These are phyloP conservation scores for Sarcophaga variegata DNA, from an alignment of 2,888 invertebrate species.

Conservation along the genomic window DNA sequence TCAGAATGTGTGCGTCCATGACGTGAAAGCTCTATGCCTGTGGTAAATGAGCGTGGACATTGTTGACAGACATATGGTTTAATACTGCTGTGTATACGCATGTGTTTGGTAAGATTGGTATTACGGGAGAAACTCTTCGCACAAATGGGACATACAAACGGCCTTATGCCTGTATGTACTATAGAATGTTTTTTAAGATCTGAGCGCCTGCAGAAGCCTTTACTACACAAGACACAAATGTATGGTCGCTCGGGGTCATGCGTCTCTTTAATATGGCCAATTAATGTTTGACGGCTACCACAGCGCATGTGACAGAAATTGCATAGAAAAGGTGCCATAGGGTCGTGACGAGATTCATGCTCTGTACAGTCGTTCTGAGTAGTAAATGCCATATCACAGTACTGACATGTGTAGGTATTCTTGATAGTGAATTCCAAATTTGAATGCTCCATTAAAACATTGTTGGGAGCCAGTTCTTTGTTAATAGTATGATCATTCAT, in stretches of 20 bases:
- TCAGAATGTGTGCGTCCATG: constrained; percentile 87
- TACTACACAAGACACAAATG: constrained; percentile 87
- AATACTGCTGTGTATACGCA: constrained; percentile 87
- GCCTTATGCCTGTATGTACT: constrained; percentile 89
- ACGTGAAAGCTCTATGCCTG: constrained; percentile 86
- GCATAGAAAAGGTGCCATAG: constrained; percentile 78
- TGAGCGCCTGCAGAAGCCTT: constrained; percentile 87
- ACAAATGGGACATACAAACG: constrained; percentile 88
- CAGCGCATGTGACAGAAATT: constrained; percentile 78
- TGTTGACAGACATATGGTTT: constrained; percentile 88
- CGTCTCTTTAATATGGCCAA: constrained; percentile 86
- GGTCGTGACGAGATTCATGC: constrained; percentile 87
- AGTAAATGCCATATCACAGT: constrained; percentile 88
- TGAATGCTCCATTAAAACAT: constrained; percentile 56
- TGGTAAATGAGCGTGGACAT: constrained; percentile 88
- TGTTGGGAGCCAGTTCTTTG: constrained; percentile 44
- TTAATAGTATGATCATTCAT: constrained; percentile 15
- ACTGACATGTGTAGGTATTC: constrained; percentile 88
- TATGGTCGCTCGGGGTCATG: constrained; percentile 88
- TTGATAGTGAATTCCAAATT: constrained; percentile 72
- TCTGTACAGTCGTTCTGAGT: constrained; percentile 85
- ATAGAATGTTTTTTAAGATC: constrained; percentile 89
- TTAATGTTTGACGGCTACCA: constrained; percentile 76
- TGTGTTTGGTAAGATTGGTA: constrained; percentile 89
- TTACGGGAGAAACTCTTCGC: constrained; percentile 89